phyloP scores from a whole-genome alignment of 2,888 invertebrate species.

The Theretra japonica region DNA sequence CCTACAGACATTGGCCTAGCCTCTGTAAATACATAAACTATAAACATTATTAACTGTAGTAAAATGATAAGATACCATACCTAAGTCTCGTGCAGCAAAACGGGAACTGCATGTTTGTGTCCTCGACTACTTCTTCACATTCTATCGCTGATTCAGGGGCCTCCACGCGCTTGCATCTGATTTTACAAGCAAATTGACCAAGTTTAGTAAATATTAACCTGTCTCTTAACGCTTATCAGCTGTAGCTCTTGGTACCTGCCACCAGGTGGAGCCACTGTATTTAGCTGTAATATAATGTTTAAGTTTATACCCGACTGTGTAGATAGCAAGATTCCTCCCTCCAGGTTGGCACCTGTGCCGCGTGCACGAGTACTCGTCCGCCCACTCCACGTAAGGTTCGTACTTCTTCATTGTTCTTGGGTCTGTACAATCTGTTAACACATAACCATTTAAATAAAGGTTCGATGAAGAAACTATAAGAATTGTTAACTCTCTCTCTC shows the following conservation, averaged over 20 bases:
- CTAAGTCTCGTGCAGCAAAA: conserved; percentile 76
- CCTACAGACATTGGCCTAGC: no score
- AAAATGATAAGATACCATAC: conserved; percentile 43
- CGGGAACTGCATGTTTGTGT: conserved; percentile 81
- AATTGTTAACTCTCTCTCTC: no score
- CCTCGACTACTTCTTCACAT: conserved; percentile 79
- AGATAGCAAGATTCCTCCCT: conserved; percentile 75
- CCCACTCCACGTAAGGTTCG: conserved; percentile 76
- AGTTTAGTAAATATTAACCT: background rate
- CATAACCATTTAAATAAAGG: background rate
- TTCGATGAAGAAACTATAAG: background rate
- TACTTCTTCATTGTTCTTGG: conserved; percentile 76
- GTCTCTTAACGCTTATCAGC: no score
- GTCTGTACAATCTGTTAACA: conserved; percentile 67
- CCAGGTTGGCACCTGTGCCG: conserved; percentile 78
- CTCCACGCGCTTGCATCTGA: conserved; percentile 75
- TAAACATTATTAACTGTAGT: no score
- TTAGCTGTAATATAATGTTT: background rate
- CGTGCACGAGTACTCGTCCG: conserved; percentile 78
- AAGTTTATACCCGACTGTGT: conserved; percentile 70
- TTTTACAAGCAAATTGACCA: background rate
- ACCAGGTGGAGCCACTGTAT: no score
- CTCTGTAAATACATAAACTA: background rate
- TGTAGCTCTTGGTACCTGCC: no score
- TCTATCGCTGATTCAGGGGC: conserved; percentile 79